Evolutionary conservation across 2,888 invertebrate genomes (phyloP).

Genomic region (Cacoxenus indagator): DNA sequence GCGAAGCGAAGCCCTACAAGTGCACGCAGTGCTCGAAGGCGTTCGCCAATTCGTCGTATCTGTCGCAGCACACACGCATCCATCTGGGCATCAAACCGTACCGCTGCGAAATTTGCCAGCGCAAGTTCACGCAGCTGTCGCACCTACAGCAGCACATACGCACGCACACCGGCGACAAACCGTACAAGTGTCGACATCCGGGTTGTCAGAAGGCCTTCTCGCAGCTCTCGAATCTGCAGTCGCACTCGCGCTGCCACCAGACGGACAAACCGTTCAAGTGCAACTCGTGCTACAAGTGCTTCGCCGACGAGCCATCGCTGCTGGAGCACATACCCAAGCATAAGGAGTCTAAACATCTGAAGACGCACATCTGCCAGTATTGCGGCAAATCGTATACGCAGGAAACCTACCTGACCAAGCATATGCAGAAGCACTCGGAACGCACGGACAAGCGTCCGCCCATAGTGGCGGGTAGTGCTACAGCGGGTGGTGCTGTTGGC

Average conservation of each 20-base stretch:
- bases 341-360: constrained; percentile 98
- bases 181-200: constrained; percentile 97
- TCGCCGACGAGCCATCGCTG: constrained; percentile 95
- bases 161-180: constrained; percentile 99
- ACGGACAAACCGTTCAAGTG: constrained; percentile 99
- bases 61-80: constrained; percentile 99
- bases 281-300: constrained; percentile 99
- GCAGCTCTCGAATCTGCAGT: constrained; percentile 98
- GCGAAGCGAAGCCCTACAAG: constrained; percentile 99
- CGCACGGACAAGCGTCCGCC: constrained; percentile 91
- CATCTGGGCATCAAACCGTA: constrained; percentile 99
- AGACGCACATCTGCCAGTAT: constrained; percentile 99
- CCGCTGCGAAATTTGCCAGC: constrained; percentile 97
- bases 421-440: constrained; percentile 99
- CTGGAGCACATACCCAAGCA: constrained; percentile 99
- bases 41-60: constrained; percentile 99
- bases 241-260: constrained; percentile 99
- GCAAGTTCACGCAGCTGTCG: constrained; percentile 98
- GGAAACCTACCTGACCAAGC: constrained; percentile 98
- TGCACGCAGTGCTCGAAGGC: constrained; percentile 99
- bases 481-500: constrained; percentile 40
- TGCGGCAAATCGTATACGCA: constrained; percentile 99
- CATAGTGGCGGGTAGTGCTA: constrained; percentile 74
- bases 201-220: constrained; percentile 99
- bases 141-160: constrained; percentile 99